A percentile compares a stretch with the other conserved stretches of the same genome.
phyloP scores from a whole-genome alignment of 2,113 vertebrate species.

The Orientallactaga bullata region DNA sequence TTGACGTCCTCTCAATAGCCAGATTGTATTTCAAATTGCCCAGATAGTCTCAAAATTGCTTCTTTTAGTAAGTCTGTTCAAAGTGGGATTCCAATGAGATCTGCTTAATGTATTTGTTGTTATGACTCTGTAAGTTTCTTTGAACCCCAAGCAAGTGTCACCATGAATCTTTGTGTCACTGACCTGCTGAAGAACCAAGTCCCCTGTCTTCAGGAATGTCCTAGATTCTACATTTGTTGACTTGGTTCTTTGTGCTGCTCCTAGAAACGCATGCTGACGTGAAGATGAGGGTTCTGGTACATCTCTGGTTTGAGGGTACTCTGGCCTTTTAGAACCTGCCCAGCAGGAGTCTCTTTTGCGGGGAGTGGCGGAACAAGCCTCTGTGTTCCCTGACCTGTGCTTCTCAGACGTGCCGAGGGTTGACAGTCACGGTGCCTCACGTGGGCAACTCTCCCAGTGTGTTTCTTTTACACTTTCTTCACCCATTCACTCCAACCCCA shows the following conservation, averaged over 20 bases:
- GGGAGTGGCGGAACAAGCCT: background rate
- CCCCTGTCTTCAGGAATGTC: background rate
- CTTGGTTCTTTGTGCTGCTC: background rate
- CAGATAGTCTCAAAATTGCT: background rate
- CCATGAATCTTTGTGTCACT: background rate
- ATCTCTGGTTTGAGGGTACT: background rate
- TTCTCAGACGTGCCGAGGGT: background rate
- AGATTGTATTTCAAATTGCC: background rate
- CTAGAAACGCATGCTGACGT: background rate
- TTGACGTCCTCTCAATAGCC: background rate
- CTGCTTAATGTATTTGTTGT: background rate
- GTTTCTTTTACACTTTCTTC: background rate
- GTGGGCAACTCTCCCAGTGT: background rate
- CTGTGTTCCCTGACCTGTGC: background rate
- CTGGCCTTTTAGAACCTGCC: background rate
- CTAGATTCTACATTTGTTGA: background rate
- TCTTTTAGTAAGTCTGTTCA: background rate
- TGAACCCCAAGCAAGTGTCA: background rate
- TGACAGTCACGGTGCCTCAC: too few relatives aligned
- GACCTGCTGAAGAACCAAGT: constrained; percentile 29
- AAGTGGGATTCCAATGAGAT: background rate
- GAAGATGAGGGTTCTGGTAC: background rate
- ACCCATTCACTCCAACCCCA: background rate
- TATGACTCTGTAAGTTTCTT: background rate
- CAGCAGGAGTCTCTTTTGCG: background rate